phyloP scores from a whole-genome alignment of 2,888 invertebrate genomes.

The Notodonta dromedarius region DNA sequence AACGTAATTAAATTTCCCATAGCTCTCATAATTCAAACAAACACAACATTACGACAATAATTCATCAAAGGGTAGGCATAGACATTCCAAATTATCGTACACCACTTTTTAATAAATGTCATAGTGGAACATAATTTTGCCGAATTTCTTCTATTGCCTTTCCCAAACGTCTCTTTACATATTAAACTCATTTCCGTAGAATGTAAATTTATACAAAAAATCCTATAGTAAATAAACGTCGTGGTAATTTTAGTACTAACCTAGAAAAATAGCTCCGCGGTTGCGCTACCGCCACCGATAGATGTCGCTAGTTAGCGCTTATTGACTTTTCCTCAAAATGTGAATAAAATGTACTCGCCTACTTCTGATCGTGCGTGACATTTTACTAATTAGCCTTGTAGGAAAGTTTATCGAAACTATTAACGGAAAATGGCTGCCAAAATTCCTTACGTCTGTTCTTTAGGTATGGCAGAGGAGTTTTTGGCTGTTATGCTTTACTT shows the following conservation, averaged over 20 bases:
- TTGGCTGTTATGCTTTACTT: too few relatives aligned
- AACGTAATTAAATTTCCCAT: too few relatives aligned
- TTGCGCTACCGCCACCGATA: conserved; percentile 40
- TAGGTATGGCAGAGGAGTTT: conserved; percentile 6
- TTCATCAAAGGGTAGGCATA: too few relatives aligned
- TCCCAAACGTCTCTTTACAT: too few relatives aligned
- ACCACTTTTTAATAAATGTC: too few relatives aligned
- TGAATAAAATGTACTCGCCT: conserved; percentile 11
- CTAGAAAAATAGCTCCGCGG: conserved; percentile 42
- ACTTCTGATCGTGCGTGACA: neutral
- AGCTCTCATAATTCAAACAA: too few relatives aligned
- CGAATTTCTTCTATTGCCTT: too few relatives aligned
- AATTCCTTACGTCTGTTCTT: conserved; percentile 14
- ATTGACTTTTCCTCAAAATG: conserved; percentile 34
- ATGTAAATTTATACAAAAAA: too few relatives aligned
- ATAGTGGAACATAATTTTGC: too few relatives aligned
- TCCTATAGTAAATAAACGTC: neutral
- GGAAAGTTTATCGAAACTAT: conserved; percentile 20
- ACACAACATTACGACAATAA: too few relatives aligned
- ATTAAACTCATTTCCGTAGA: too few relatives aligned
- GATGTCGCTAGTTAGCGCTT: conserved; percentile 59
- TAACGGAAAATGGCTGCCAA: conserved; percentile 24
- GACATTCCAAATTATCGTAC: too few relatives aligned
- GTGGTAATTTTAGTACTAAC: conserved; percentile 49
- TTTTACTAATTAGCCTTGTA: neutral